Conservation (phyloP, 2,113 vertebrate genomes). For the Thalassoma bifasciatum region DNA sequence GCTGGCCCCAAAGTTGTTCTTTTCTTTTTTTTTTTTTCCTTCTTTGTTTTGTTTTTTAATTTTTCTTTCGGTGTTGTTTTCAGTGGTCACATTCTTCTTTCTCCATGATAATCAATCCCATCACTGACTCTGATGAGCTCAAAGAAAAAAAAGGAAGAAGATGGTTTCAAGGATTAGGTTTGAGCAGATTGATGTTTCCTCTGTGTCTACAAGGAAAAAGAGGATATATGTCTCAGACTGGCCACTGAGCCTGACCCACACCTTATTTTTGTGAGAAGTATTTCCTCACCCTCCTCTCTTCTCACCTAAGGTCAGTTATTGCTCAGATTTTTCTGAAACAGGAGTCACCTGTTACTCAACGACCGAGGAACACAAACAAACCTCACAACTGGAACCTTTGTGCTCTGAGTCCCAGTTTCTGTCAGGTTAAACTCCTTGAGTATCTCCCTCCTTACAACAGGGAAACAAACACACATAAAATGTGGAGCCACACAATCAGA, state of each 20-base stretch:
- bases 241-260: constrained; percentile 14
- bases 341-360: constrained; percentile 16
- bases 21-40: no score
- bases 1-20: constrained; percentile 59
- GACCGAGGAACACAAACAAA: constrained; percentile 16
- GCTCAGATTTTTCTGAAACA: constrained; percentile 2
- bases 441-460: constrained; percentile 25
- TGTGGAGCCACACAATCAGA: constrained; percentile 59
- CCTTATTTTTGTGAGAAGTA: constrained; percentile 17
- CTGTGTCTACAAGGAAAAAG: not conserved
- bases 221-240: constrained; percentile 26
- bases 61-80: constrained; percentile 25
- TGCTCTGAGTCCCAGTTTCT: constrained; percentile 41
- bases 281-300: constrained; percentile 6
- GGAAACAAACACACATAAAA: constrained; percentile 50
- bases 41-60: no score
- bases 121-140: constrained; percentile 34
- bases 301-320: not conserved
- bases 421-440: constrained; percentile 53
- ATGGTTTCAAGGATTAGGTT: constrained; percentile 9
- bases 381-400: constrained; percentile 53
- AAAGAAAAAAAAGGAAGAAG: constrained; percentile 2
- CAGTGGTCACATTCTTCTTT: constrained; percentile 36
- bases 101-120: constrained; percentile 46
- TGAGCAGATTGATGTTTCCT: constrained; percentile 21